Conservation (phyloP, 2,113 vertebrate genomes). For the Gymnocephalus cernua region DNA sequence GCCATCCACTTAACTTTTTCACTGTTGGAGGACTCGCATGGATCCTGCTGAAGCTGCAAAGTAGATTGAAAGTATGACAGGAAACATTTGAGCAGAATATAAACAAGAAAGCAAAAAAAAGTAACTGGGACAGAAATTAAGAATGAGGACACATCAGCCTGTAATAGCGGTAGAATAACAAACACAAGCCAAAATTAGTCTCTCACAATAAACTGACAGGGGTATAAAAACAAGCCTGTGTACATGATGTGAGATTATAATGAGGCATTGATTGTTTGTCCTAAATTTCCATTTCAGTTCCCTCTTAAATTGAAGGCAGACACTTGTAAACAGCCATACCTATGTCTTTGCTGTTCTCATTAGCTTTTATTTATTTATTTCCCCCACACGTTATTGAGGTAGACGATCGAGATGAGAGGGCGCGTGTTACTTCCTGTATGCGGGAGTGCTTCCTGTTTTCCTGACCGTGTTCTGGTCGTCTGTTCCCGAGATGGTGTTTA, state of each 20-base stretch:
- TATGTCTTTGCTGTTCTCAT: slow-evolving; percentile 80
- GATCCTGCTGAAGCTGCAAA: slow-evolving; percentile 50
- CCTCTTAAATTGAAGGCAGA: slow-evolving; percentile 78
- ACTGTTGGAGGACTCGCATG: slow-evolving; percentile 40
- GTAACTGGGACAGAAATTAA: slow-evolving; percentile 82
- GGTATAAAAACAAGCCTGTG: slow-evolving; percentile 81
- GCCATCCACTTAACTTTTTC: slow-evolving; percentile 59
- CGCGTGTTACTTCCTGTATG: slow-evolving; percentile 76
- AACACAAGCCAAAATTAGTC: slow-evolving; percentile 85
- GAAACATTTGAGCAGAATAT: slow-evolving; percentile 70
- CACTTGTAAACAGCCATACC: slow-evolving; percentile 83
- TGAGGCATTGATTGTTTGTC: slow-evolving; percentile 84
- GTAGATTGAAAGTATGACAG: slow-evolving; percentile 56
- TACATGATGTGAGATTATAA: slow-evolving; percentile 79
- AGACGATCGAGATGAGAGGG: slow-evolving; percentile 43
- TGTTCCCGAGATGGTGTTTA: slow-evolving; percentile 73
- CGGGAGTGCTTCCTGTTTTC: slow-evolving; percentile 71
- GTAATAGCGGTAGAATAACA: slow-evolving; percentile 84
- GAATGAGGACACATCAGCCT: slow-evolving; percentile 87
- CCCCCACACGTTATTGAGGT: slow-evolving; percentile 41
- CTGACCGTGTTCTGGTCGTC: slow-evolving; percentile 57
- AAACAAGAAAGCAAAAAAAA: slow-evolving; percentile 71
- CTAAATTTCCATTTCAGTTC: slow-evolving; percentile 81
- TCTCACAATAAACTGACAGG: slow-evolving; percentile 82
- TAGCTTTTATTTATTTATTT: slow-evolving; percentile 66